Conservation (phyloP, 2,888 invertebrate genomes). For the Branchipolynoe longqiensis region DNA sequence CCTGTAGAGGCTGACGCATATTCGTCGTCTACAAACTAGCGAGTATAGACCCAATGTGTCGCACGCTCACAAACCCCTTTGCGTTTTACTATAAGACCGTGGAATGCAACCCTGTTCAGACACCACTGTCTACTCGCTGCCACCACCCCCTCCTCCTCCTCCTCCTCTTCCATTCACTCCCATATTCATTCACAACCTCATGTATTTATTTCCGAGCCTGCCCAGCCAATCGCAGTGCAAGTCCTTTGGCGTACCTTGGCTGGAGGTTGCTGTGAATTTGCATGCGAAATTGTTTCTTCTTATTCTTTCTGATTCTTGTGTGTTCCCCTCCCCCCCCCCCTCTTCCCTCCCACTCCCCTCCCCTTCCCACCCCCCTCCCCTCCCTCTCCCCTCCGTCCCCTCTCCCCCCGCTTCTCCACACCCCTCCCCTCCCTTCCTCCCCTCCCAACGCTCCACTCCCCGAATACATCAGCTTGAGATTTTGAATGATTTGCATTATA, state of each 20-base stretch:
- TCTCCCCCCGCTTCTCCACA: background rate
- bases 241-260: background rate
- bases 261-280: conserved; percentile 15
- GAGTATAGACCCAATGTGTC: too few relatives aligned
- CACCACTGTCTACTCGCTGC: too few relatives aligned
- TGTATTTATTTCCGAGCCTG: background rate
- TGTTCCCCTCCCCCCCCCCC: background rate
- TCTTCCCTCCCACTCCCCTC: background rate
- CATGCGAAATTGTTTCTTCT: background rate
- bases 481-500: too few relatives aligned
- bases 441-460: too few relatives aligned
- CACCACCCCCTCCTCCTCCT: too few relatives aligned
- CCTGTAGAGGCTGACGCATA: too few relatives aligned
- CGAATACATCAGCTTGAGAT: too few relatives aligned
- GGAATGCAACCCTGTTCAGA: too few relatives aligned
- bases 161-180: conserved; percentile 19
- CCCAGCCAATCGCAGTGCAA: background rate
- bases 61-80: too few relatives aligned
- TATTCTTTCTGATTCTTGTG: background rate
- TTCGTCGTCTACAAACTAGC: too few relatives aligned
- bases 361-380: background rate
- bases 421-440: background rate
- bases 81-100: too few relatives aligned
- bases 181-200: conserved; percentile 28
- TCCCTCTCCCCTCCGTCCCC: background rate